phyloP scores from a whole-genome alignment of 2,113 vertebrate genomes.

The Lycaon pictus region DNA sequence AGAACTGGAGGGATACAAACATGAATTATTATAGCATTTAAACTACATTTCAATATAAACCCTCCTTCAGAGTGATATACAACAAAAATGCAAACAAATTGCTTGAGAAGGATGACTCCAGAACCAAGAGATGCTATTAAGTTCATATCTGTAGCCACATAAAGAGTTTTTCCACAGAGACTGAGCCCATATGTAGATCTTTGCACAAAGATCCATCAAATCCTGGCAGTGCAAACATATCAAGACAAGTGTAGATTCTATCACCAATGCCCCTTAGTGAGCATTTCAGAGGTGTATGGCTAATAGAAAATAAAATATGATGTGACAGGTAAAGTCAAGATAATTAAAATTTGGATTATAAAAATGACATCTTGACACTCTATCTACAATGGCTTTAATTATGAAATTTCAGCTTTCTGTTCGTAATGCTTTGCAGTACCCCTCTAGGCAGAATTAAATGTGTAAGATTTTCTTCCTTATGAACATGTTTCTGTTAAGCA shows the following conservation, averaged over 20 bases:
- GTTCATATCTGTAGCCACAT: conserved; percentile 42
- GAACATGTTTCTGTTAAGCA: conserved; percentile 46
- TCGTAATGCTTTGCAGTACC: conserved; percentile 53
- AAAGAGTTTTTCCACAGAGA: conserved; percentile 10
- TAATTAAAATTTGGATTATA: conserved; percentile 71
- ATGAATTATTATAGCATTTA: conserved; percentile 31
- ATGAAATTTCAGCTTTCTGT: conserved; percentile 61
- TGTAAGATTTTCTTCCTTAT: conserved; percentile 44
- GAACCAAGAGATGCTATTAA: conserved; percentile 17
- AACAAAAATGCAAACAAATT: conserved; percentile 54
- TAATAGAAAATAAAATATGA: conserved; percentile 70
- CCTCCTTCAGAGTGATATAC: conserved; percentile 37
- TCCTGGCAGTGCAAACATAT: conserved; percentile 45
- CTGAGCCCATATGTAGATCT: not conserved
- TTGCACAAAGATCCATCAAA: conserved; percentile 46
- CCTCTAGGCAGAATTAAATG: conserved; percentile 62
- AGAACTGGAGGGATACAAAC: conserved; percentile 5
- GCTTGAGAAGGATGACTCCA: conserved; percentile 27
- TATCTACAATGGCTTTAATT: conserved; percentile 62
- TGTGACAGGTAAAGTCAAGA: conserved; percentile 52
- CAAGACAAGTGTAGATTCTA: conserved; percentile 43
- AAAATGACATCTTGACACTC: conserved; percentile 66
- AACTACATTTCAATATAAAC: conserved; percentile 37
- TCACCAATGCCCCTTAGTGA: conserved; percentile 1
- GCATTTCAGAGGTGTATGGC: conserved; percentile 39